Base-by-base conservation (phyloP, 2,113 vertebrate species). In the Leptodactylus fuscus region DNA sequence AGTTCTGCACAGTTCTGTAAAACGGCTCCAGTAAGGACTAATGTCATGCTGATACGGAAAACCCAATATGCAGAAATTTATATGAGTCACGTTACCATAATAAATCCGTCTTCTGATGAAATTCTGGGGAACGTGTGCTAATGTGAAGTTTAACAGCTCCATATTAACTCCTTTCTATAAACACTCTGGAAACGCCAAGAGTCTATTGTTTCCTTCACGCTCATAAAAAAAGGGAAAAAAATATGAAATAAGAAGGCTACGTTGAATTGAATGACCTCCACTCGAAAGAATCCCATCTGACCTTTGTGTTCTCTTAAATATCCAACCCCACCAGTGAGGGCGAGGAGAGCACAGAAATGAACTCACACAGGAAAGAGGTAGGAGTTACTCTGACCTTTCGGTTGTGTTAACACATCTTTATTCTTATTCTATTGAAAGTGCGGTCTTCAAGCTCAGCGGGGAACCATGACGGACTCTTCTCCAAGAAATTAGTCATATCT, bases 91-190 rank as follows among this genome's bases (percentile, higher is more conserved):
- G 55, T 80, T 80, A 27, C 49, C 55, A 80, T 32, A 84, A 75
- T 84, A 75, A 81, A 73, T 73, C 76, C 53, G 22, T 58, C 34
- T 15, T 55, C 41, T 29, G 79, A 48, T 46, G 41, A 83, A 83
- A 83, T 16, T 32, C 44, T 38, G 22, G 49, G 32, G 41, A 85
- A 79, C 38, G 27, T 70, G 44, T 36, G 22, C 41, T 65, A 51
- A 78, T 79, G 67, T 41, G 36, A 69, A 83, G 24, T 88, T 87
- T 74, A 81, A 84, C 48, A 48, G 80, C 89, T 60, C 41, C 80
- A 5, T 60, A 87, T 87, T 49, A 79, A 62, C 77, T 62, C 2
- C 4, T 76, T 87, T 86, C 83, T 73, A 83, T 74, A 83, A 83
- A 83, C 81, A 83, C 22, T 41, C n/a, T 38, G 48, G 36, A 82